Conservation (phyloP, 2,113 vertebrate genomes). For the Gymnocephalus cernua region DNA sequence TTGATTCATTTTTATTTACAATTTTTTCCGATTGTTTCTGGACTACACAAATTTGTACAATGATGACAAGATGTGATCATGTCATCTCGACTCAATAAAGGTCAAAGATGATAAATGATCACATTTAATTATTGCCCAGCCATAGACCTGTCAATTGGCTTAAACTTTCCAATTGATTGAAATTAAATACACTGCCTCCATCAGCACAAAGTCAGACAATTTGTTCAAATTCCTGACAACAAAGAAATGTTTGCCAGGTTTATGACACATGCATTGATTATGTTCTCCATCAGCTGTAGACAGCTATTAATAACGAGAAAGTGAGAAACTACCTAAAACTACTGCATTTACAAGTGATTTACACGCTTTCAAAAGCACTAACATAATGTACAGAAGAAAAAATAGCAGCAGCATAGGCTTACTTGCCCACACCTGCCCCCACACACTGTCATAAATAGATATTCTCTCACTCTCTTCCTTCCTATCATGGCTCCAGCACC, state of each 20-base stretch:
- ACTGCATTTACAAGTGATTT: slow-evolving; percentile 38
- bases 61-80: background rate
- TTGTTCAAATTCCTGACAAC: background rate
- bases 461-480: slow-evolving; percentile 55
- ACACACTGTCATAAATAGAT: slow-evolving; percentile 71
- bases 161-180: slow-evolving; percentile 32
- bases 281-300: background rate
- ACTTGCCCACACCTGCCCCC: slow-evolving; percentile 75
- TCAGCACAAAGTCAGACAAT: slow-evolving; percentile 7
- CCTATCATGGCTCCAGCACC: slow-evolving; percentile 63
- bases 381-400: slow-evolving; percentile 51
- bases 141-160: background rate
- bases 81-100: background rate
- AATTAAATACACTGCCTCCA: slow-evolving; percentile 7
- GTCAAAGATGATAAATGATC: slow-evolving; percentile 4
- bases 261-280: background rate
- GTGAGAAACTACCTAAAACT: background rate
- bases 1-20: background rate
- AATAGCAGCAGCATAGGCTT: slow-evolving; percentile 65
- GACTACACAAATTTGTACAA: background rate
- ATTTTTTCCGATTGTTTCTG: too few relatives aligned
- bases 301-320: slow-evolving; percentile 17
- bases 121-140: background rate
- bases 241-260: background rate
- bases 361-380: slow-evolving; percentile 13